Evolutionary conservation across 1,140 invertebrate species (phyloP), one percentile per base, ranked within the genome.

Genomic region (Achroia grisella): DNA sequence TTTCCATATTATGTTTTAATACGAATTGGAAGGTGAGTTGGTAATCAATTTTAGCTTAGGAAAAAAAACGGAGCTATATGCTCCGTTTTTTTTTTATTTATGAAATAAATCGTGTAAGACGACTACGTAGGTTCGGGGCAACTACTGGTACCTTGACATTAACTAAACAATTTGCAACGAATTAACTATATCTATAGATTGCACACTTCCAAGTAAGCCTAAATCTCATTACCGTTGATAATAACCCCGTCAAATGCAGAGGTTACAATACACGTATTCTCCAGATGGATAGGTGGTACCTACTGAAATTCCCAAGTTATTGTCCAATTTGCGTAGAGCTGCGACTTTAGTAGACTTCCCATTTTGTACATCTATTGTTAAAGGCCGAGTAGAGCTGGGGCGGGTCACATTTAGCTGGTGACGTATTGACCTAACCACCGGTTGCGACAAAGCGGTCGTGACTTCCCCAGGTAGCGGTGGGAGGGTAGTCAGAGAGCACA

Each of bases 381-480:
- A 14, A 23, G 14, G 27, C 14, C 2, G 8, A 32, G n/a, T 23
- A 43, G 15, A 34, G 42, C 8, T 11, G 13, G 39, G 28, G 35
- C 14, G 35, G 45, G 45, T 35, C 45, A 40, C 0, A 2, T 10
- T n/a, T 41, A 0, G 27, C 32, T 41, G 45, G 45, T 30, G 14
- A 37, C 35, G 35, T 15, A 14, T 37, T 34, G 45, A 39, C 45
- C 45, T 33, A 15, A 42, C 28, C 39, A 37, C 42, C 30, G 33
- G 48, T 39, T 50, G 44, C 45, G 41, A 48, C 48, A 57, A 58
- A 62, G 45, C 33, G 43, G 54, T 64, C 59, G 64, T 57, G 62
- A 68, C 66, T 70, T 65, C 48, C 52, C 71, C 69, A 71, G 62
- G 72, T 76, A 72, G 72, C 69, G 33, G 52, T 54, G 61, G 58